Evolutionary conservation across 2,888 invertebrate species (phyloP), one percentile per base, ranked within the genome.

Genomic region (Chymomyza caudatula): DNA sequence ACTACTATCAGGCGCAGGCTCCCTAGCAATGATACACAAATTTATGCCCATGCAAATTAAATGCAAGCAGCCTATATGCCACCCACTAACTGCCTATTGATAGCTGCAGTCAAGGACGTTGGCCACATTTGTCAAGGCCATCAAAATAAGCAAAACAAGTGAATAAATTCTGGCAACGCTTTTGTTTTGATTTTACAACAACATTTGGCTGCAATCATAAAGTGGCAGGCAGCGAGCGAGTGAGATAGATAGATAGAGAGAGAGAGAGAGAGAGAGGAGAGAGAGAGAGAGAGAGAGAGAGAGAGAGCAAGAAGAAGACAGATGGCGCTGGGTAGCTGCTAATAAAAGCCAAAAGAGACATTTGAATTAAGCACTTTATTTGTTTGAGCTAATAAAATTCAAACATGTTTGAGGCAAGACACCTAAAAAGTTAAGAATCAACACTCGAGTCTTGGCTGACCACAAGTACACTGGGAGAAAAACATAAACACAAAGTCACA

Each of bases 111-210:
- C 29, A 37, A 37, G 29, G 20, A 55, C 51, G 47, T 55, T 49
- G 60, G 60, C 63, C 64, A 74, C 79, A 82, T 78, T 78, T 78
- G 69, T 78, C 83, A 82, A 76, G 77, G 69, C 67, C 78, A 78
- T 67, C 15, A 15, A 47, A 47, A 47, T 17, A 47, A 17, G 17
- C 5, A 47, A 19, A 17, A 15, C 17, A 47, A 47, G 47, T 47
- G 47, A 5, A 15, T 58, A 74, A 71, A 69, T 78, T 71, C 76
- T 74, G 79, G 53, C 51, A 58, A 67, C 71, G 68, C 71, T 74
- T 68, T 69, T 77, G 74, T 78, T 82, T 81, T 77, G 77, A 77
- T 77, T 77, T 77, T 82, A 77, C 82, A 79, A 78, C 76, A 67
- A 73, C 76, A 78, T 61, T 75, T 76, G 73, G 74, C 77, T 63